Percentiles rank a stretch among this genome's conserved stretches.
Evolutionary conservation across 2,888 invertebrate genomes (phyloP).

Genomic region (Tineola bisselliella): DNA sequence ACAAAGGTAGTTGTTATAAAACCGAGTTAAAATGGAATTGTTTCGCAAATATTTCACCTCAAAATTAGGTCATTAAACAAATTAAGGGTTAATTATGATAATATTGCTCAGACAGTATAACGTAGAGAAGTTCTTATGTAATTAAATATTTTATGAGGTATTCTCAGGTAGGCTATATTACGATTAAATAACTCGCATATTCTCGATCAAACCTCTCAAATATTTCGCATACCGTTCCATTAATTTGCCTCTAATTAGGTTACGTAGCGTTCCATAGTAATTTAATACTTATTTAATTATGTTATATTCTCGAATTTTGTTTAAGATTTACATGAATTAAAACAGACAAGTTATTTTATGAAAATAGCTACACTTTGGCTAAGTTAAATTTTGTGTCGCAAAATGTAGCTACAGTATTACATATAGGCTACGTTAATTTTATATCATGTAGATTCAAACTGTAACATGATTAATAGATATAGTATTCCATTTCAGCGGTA

Average conservation of each 20-base stretch:
- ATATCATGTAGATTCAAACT: no score
- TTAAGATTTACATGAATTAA: not conserved
- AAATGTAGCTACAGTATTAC: no score
- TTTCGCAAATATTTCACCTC: not conserved
- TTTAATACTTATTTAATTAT: not conserved
- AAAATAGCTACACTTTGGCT: no score
- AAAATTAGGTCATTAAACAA: not conserved
- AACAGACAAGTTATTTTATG: no score
- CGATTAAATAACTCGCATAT: not conserved
- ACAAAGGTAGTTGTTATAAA: not conserved
- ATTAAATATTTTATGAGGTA: constrained; percentile 3
- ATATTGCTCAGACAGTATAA: not conserved
- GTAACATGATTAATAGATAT: no score
- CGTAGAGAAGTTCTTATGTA: not conserved
- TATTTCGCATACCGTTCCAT: not conserved
- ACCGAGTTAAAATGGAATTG: not conserved
- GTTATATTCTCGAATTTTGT: not conserved
- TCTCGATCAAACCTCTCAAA: not conserved
- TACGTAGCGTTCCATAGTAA: not conserved
- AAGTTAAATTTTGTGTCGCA: no score
- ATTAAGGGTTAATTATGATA: not conserved
- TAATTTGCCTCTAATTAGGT: constrained; percentile 1
- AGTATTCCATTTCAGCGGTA: no score
- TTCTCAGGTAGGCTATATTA: not conserved
- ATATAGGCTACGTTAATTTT: no score